Conservation (phyloP, 23 tunicate genomes). For the Halocynthia aurantium region DNA sequence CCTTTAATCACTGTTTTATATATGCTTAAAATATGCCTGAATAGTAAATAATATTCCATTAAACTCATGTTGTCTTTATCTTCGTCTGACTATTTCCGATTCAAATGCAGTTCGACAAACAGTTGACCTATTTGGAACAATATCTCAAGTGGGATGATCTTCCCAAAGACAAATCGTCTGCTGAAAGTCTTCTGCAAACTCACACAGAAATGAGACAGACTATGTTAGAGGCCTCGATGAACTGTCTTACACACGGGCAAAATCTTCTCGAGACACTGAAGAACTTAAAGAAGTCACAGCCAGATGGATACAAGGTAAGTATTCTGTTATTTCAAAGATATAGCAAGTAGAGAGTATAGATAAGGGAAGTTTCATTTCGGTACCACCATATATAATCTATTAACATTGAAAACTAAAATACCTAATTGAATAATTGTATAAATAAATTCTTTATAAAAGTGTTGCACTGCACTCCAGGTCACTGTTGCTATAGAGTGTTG, state of each 20-base stretch:
- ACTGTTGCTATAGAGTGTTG: too few species aligned
- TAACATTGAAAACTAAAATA: too few species aligned
- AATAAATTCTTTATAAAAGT: too few species aligned
- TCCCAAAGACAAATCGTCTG: slow-evolving; percentile 63
- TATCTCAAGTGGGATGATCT: slow-evolving; percentile 75
- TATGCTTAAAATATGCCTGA: too few species aligned
- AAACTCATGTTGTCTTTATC: background rate
- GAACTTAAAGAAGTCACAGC: slow-evolving; percentile 29
- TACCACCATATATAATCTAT: too few species aligned
- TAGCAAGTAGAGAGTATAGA: background rate
- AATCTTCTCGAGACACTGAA: slow-evolving; percentile 47
- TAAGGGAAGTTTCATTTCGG: too few species aligned
- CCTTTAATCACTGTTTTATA: too few species aligned
- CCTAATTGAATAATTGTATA: too few species aligned
- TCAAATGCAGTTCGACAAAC: slow-evolving; percentile 54
- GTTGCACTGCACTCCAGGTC: too few species aligned
- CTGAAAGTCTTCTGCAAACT: slow-evolving; percentile 58
- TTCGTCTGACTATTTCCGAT: background rate
- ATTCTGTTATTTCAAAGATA: background rate
- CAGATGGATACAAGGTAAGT: slow-evolving; percentile 66
- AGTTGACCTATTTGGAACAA: slow-evolving; percentile 80
- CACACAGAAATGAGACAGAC: slow-evolving; percentile 55
- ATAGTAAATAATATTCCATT: too few species aligned
- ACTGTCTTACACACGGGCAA: slow-evolving; percentile 34
- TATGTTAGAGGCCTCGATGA: slow-evolving; percentile 51